Evolutionary conservation across 64 coral and sea anemone genomes (phyloP).

Genomic region (Anthopleura sola): DNA sequence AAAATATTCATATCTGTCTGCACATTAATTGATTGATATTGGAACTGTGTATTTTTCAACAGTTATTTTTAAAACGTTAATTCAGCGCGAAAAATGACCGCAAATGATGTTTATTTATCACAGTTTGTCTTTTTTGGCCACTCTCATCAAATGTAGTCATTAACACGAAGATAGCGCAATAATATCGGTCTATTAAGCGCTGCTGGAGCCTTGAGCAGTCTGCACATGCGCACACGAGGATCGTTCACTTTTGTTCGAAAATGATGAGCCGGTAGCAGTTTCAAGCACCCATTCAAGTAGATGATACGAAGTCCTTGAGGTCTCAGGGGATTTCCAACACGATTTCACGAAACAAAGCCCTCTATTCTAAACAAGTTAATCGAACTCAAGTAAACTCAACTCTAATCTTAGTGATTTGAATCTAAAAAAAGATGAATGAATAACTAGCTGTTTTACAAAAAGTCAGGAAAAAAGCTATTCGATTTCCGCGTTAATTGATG

Average conservation of each 20-base stretch:
- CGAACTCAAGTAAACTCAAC: not conserved
- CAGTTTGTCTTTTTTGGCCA: not conserved
- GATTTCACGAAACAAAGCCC: slow-evolving; percentile 12
- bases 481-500: not conserved
- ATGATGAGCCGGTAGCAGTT: not conserved
- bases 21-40: not conserved
- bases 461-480: not conserved
- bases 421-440: not conserved
- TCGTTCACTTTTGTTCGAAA: not conserved
- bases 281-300: not conserved
- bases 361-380: slow-evolving; percentile 6
- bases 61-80: not conserved
- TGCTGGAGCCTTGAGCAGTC: not conserved
- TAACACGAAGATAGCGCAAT: not conserved
- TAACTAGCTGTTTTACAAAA: not conserved
- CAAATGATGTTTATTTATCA: slow-evolving; percentile 2
- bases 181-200: not conserved
- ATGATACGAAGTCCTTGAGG: slow-evolving; percentile 7
- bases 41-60: not conserved
- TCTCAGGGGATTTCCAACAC: slow-evolving; percentile 17
- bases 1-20: not conserved
- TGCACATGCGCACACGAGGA: not conserved
- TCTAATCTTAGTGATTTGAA: not conserved
- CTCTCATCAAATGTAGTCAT: not conserved
- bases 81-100: not conserved